These are phyloP conservation scores for Protobothrops mucrosquamatus DNA, from an alignment of 2,113 vertebrate species.

Conservation along the genomic window DNA sequence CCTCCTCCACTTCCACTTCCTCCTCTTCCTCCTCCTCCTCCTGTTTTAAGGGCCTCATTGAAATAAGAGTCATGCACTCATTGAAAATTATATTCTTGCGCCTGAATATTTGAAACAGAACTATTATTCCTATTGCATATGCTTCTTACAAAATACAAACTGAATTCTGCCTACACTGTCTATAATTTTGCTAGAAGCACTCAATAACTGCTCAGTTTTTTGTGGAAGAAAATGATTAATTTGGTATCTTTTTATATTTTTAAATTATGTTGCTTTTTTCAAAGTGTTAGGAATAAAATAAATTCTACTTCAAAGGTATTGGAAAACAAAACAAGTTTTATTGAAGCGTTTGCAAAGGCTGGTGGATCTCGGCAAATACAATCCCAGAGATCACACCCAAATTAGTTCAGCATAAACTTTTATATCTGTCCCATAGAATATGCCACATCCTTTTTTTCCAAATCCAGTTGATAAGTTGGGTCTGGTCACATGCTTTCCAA, in stretches of 20 bases:
- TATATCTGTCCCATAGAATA: too few species aligned
- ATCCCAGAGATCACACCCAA: too few species aligned
- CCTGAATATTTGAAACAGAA: background rate
- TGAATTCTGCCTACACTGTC: background rate
- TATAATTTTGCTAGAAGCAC: background rate
- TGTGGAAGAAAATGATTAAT: background rate
- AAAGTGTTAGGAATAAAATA: background rate
- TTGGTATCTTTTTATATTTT: background rate
- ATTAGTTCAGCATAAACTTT: too few species aligned
- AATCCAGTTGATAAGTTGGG: too few species aligned
- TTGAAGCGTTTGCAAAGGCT: too few species aligned
- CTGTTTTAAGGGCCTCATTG: background rate
- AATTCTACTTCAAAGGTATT: too few species aligned
- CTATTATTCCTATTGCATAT: background rate
- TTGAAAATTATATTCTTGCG: background rate
- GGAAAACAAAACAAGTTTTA: too few species aligned
- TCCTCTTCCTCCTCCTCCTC: background rate
- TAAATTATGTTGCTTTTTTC: background rate
- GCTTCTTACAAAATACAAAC: background rate
- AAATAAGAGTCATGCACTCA: background rate
- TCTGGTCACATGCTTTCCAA: too few species aligned
- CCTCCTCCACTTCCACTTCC: background rate
- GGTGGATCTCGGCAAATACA: too few species aligned
- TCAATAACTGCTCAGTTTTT: constrained; percentile 18
- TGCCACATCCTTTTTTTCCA: too few species aligned